These are phyloP conservation scores for Varanus komodoensis DNA, from an alignment of 2,113 vertebrate genomes.

Conservation along the genomic window DNA sequence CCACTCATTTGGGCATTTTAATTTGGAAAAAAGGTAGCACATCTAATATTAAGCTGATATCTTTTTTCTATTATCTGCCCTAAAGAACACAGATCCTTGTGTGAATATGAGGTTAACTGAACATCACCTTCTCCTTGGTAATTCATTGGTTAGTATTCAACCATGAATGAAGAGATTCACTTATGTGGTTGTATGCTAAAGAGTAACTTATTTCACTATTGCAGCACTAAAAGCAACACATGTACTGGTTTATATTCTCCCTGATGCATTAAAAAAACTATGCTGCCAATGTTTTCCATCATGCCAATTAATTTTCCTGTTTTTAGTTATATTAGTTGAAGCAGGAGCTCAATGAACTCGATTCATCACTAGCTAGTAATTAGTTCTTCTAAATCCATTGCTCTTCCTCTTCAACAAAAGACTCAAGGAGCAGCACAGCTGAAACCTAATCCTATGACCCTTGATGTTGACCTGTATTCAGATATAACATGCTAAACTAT, in stretches of 20 bases:
- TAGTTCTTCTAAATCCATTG: neutral
- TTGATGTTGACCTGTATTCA: neutral
- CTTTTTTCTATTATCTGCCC: neutral
- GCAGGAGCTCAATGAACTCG: neutral
- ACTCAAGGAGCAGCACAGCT: neutral
- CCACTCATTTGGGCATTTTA: neutral
- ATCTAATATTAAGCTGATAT: neutral
- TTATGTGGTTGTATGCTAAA: neutral
- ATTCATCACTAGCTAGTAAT: neutral
- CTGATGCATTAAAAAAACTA: neutral
- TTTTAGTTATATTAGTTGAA: neutral
- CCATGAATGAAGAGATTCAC: neutral
- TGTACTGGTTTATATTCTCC: neutral
- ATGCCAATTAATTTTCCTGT: neutral
- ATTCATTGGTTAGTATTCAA: neutral
- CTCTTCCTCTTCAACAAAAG: neutral
- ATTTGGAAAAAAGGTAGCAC: neutral
- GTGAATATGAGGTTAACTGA: neutral
- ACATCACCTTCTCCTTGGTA: neutral
- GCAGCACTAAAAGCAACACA: neutral
- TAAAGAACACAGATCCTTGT: neutral
- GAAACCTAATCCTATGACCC: neutral
- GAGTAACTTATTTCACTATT: neutral
- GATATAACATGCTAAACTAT: neutral
- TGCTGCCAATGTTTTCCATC: neutral